Percentiles rank a stretch among this genome's conserved stretches.
Evolutionary conservation across 2,888 invertebrate species (phyloP).

Genomic region (Cryptus viduatorius): DNA sequence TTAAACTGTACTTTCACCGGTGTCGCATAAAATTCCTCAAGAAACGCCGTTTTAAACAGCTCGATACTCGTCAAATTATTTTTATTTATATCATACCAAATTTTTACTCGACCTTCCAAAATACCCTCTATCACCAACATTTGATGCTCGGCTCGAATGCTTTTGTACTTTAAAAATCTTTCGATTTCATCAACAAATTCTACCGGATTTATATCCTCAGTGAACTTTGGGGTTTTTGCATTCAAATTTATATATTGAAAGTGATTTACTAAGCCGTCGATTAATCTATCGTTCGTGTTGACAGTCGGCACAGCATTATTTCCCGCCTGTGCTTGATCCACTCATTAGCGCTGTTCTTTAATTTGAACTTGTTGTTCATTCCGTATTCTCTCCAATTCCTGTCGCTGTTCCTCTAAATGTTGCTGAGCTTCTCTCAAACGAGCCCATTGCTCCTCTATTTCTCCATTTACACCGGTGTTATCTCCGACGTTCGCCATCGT

Average conservation of each 20-base stretch:
- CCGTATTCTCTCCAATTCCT: too few species aligned
- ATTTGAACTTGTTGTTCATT: too few species aligned
- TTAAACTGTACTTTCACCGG: conserved; percentile 38
- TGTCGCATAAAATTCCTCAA: conserved; percentile 49
- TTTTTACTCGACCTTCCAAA: conserved; percentile 41
- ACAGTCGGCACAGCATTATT: too few species aligned
- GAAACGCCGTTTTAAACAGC: conserved; percentile 36
- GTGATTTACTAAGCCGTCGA: conserved; percentile 42
- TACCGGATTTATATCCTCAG: conserved; percentile 35
- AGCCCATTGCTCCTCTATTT: background rate
- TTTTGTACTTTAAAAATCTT: conserved; percentile 33
- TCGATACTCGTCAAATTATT: conserved; percentile 9
- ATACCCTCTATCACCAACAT: conserved; percentile 31
- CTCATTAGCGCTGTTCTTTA: background rate
- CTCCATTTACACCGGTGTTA: too few species aligned
- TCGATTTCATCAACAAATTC: conserved; percentile 43
- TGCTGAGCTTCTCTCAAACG: background rate
- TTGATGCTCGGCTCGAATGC: conserved; percentile 3
- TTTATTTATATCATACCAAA: conserved; percentile 22
- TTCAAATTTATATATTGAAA: conserved; percentile 53
- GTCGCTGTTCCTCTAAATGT: background rate
- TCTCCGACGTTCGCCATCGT: too few species aligned
- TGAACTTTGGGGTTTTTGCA: conserved; percentile 46
- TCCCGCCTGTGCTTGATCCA: too few species aligned
- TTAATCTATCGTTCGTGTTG: conserved; percentile 24